Percentiles rank a stretch among this genome's conserved stretches.
These are phyloP conservation scores for Apodemus sylvaticus DNA, from an alignment of 2,113 vertebrate genomes.

Conservation along the genomic window DNA sequence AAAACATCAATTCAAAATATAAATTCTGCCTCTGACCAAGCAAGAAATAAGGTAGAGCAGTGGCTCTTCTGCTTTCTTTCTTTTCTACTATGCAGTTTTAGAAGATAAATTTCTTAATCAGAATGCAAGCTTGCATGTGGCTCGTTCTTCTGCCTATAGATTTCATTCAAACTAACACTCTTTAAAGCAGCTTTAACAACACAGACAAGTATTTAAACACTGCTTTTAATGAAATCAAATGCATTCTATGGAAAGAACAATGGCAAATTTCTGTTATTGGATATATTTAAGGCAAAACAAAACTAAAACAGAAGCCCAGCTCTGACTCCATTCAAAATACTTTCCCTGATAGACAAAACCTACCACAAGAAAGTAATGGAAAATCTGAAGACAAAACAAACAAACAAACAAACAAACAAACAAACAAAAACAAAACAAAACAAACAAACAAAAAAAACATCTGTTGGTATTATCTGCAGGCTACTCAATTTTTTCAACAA, in stretches of 20 bases:
- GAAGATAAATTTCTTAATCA: constrained; percentile 56
- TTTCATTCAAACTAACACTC: constrained; percentile 44
- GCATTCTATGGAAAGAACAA: neutral
- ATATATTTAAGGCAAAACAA: neutral
- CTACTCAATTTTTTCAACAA: neutral
- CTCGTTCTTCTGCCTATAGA: constrained; percentile 34
- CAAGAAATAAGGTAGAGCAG: neutral
- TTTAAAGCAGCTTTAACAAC: constrained; percentile 34
- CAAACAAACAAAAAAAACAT: no score
- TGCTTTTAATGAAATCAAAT: constrained; percentile 16
- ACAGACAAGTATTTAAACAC: constrained; percentile 40
- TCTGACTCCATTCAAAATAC: neutral
- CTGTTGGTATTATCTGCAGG: neutral
- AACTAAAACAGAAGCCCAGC: neutral
- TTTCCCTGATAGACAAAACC: neutral
- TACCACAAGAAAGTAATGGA: neutral
- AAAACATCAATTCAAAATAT: constrained; percentile 53
- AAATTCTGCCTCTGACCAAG: constrained; percentile 46
- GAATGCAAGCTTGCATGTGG: neutral
- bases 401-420: no score
- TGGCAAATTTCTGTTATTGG: constrained; percentile 9
- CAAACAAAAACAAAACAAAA: no score
- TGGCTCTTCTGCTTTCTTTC: neutral
- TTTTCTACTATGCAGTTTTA: constrained; percentile 34
- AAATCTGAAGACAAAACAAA: neutral